Evolutionary conservation across 2,797 vertebrate genomes (phyloP).

Genomic region (Yasuhikotakia modesta): DNA sequence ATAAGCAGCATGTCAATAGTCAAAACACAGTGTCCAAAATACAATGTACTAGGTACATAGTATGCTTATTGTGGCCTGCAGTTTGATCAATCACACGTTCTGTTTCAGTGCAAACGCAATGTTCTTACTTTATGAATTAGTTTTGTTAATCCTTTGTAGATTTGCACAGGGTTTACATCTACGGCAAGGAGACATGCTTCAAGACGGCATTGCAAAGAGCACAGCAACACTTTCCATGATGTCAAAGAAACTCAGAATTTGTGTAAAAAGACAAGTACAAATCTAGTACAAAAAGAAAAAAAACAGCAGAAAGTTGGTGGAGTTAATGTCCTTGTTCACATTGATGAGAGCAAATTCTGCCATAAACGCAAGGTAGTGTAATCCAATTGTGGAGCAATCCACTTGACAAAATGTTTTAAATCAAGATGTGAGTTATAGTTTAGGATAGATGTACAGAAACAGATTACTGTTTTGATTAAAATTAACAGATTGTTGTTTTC

Average conservation of each 20-base stretch:
- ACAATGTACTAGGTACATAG: neutral
- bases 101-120: too few relatives aligned
- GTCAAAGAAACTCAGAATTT: conserved; percentile 16
- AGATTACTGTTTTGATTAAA: too few relatives aligned
- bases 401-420: neutral
- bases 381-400: neutral
- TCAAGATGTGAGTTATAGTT: too few relatives aligned
- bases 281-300: neutral
- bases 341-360: conserved; percentile 15
- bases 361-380: conserved; percentile 8
- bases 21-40: neutral
- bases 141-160: conserved; percentile 5
- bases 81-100: too few relatives aligned
- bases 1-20: too few relatives aligned
- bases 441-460: neutral
- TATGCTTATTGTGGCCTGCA: too few relatives aligned
- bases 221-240: conserved; percentile 12
- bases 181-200: conserved; percentile 13
- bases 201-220: conserved; percentile 10
- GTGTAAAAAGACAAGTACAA: neutral
- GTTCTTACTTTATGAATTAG: neutral
- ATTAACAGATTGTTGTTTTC: too few relatives aligned
- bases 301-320: neutral
- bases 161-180: conserved; percentile 1
- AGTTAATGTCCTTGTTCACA: conserved; percentile 12